Evolutionary conservation across 2,888 invertebrate genomes (phyloP), one percentile per base, ranked within the genome.

Genomic region (Drosophila paracracens): DNA sequence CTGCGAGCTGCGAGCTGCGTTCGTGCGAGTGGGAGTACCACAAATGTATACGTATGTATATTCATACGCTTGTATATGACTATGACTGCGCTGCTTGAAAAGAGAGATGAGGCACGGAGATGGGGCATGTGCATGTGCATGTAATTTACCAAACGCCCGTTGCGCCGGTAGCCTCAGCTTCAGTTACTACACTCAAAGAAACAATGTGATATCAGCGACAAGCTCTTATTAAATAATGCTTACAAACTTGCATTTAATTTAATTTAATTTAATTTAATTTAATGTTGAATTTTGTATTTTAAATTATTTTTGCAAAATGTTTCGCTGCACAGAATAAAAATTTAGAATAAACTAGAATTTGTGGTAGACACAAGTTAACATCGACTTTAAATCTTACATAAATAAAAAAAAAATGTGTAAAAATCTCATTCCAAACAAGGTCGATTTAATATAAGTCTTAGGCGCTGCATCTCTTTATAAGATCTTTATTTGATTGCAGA

Each of bases 121-220:
- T 38, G 56, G 27, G 36, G 36, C 75, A 72, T 69, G 74, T 73
- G 73, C 70, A 52, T 71, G 83, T 74, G 83, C 83, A 87, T 81
- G 87, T 88, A 89, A 88, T 88, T 87, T 89, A 75, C 65, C 89
- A 84, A 81, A 79, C 79, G 87, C 84, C 73, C 76, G 69, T 68
- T 83, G 76, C 75, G 52, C 68, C 72, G 74, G 75, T 79, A 74
- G 72, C 74, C 57, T 67, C 54, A 62, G 70, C 69, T 79, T 56
- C 71, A 67, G 73, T 65, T 69, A 35, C 66, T 53, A 56, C 56
- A 56, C 56, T 56, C 0, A 25, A 38, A 27, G 27, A 56, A 56
- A 56, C 27, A 8, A 25, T 8, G 2, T 8, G 7, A 2, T 29
- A n/a, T 29, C n/a, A n/a, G 54, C n/a, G 7, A 7, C 25, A 25